phyloP scores from a whole-genome alignment of 2,888 invertebrate species.

The Danaus chrysippus region DNA sequence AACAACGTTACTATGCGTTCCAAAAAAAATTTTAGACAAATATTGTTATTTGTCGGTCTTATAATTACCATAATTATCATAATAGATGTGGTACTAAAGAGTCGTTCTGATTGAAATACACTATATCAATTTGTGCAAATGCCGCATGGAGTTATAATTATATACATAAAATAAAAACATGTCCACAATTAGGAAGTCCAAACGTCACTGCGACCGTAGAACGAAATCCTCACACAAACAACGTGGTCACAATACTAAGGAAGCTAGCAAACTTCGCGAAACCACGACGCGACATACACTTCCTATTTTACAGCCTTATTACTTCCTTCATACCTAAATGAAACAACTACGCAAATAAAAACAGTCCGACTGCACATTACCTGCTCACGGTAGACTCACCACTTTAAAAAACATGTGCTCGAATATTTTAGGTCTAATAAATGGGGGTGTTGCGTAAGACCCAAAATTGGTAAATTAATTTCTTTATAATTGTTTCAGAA shows the following conservation, averaged over 20 bases:
- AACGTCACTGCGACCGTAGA: slow-evolving; percentile 11
- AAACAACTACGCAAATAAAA: slow-evolving; percentile 19
- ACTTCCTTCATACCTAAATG: slow-evolving; percentile 30
- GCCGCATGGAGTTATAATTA: slow-evolving; percentile 5
- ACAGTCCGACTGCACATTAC: slow-evolving; percentile 17
- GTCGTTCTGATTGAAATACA: slow-evolving; percentile 2
- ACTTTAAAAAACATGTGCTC: slow-evolving; percentile 23
- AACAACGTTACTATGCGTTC: neutral
- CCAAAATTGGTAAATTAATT: slow-evolving; percentile 30
- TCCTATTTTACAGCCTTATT: slow-evolving; percentile 30
- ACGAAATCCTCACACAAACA: slow-evolving; percentile 21
- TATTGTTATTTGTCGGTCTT: slow-evolving; percentile 4
- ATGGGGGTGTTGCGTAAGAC: slow-evolving; percentile 23
- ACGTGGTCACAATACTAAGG: slow-evolving; percentile 24
- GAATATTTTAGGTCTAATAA: slow-evolving; percentile 34
- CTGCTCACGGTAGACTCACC: slow-evolving; percentile 30
- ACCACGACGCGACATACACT: slow-evolving; percentile 28
- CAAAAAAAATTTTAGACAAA: neutral
- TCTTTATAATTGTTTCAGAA: slow-evolving; percentile 34
- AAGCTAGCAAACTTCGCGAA: slow-evolving; percentile 29
- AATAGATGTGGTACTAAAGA: neutral
- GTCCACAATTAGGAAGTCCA: slow-evolving; percentile 10
- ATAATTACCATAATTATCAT: slow-evolving; percentile 8
- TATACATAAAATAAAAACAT: slow-evolving; percentile 1
- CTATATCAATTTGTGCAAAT: slow-evolving; percentile 9